Evolutionary conservation across 2,113 vertebrate genomes (phyloP), one percentile per base, ranked within the genome.

Genomic region (Lophotis ruficrista): DNA sequence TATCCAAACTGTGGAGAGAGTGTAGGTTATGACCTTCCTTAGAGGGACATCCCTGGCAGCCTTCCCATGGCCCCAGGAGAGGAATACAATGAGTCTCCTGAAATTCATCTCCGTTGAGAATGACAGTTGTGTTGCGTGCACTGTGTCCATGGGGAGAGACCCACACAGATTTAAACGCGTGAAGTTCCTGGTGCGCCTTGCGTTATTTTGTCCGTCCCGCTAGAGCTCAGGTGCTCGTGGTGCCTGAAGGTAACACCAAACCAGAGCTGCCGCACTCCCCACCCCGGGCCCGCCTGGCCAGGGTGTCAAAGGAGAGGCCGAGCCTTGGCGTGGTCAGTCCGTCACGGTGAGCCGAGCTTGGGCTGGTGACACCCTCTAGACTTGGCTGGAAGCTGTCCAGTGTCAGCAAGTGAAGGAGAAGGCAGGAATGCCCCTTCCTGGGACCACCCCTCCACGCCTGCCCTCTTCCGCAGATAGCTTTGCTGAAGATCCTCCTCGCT

Each of bases 401-500:
- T 23, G 75, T 5, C 10, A 12, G 38, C 28, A 50, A 38, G 8
- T 7, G 43, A 73, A 33, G 45, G 20, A n/a, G 41, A 33, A 70
- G 33, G 47, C 66, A 81, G 25, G 53, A 25, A 25, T 11, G 37
- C 8, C 35, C 35, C 69, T 64, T 53, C 38, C 38, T 23, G 41
- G 38, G 17, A 17, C 2, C 47, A 4, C 18, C 33, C 31, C 33
- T 41, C 6, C 60, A 69, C 0, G 0, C 13, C 54, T 43, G 25
- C 10, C 22, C 69, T 85, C 94, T 60, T 86, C 97, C 89, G 92
- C 97, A 99, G 99, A 99, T 99, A 10, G 99, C 99, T 41, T 96
- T 99, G 80, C 97, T 99, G 94, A 99, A 99, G 98, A 99, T 99
- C 82, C 98, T 99, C 12, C 98, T 99, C 82, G 99, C 99, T 45